These are phyloP conservation scores for Pagrus major DNA, from an alignment of 2,113 vertebrate species.

Conservation along the genomic window DNA sequence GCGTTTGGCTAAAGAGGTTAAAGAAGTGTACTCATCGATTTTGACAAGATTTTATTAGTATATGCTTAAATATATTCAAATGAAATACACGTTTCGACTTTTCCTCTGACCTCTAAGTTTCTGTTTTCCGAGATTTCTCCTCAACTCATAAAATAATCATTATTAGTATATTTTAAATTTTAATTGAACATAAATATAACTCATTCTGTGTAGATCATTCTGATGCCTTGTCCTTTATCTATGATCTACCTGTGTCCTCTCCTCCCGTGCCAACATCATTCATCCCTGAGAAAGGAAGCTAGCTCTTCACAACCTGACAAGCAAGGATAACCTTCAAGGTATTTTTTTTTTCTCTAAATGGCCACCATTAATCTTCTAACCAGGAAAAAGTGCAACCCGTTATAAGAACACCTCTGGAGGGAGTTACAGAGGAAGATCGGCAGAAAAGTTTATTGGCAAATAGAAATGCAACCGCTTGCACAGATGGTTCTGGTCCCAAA, in stretches of 20 bases:
- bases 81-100: neutral
- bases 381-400: slow-evolving; percentile 44
- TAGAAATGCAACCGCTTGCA: slow-evolving; percentile 25
- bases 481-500: slow-evolving; percentile 21
- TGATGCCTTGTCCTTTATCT: slow-evolving; percentile 1
- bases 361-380: slow-evolving; percentile 55
- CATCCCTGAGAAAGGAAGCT: slow-evolving; percentile 12
- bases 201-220: neutral
- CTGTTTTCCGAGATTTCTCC: neutral
- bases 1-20: neutral
- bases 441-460: slow-evolving; percentile 36
- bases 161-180: neutral
- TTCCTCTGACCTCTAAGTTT: neutral
- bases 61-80: neutral
- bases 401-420: slow-evolving; percentile 29
- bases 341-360: slow-evolving; percentile 20
- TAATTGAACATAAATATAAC: neutral
- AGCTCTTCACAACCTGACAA: slow-evolving; percentile 32
- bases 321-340: slow-evolving; percentile 36
- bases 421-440: slow-evolving; percentile 27
- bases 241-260: slow-evolving; percentile 11
- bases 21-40: neutral
- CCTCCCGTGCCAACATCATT: slow-evolving; percentile 12
- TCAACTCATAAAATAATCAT: neutral
- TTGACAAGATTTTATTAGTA: neutral